Evolutionary conservation across 2,888 invertebrate genomes (phyloP).

Genomic region (Pollenia griseotomentosa): DNA sequence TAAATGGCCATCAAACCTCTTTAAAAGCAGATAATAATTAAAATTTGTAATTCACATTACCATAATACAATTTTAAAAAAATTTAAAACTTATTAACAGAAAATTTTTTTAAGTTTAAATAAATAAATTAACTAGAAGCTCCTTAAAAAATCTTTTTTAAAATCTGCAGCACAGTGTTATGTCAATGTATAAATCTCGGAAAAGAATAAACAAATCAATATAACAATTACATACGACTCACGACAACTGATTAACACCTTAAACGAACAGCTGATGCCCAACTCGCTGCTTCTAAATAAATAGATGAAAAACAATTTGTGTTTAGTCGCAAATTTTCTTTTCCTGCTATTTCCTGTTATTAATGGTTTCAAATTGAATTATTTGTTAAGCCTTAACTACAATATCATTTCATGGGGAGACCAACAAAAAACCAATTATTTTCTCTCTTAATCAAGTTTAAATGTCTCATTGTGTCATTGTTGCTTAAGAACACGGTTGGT

Average conservation of each 20-base stretch:
- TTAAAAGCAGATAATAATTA: too few relatives aligned
- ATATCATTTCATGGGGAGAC: not conserved
- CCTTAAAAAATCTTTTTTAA: too few relatives aligned
- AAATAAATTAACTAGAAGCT: too few relatives aligned
- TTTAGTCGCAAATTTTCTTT: not conserved
- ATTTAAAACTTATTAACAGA: too few relatives aligned
- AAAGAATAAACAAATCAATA: too few relatives aligned
- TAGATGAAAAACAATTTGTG: not conserved
- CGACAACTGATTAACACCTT: not conserved
- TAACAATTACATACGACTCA: not conserved
- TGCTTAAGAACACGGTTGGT: not conserved
- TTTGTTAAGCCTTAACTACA: slow-evolving; percentile 8
- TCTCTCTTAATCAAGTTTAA: not conserved
- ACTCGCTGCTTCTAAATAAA: not conserved
- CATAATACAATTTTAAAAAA: too few relatives aligned
- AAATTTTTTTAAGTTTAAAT: too few relatives aligned
- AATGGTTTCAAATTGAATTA: slow-evolving; percentile 32
- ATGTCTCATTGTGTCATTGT: not conserved
- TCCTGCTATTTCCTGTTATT: not conserved
- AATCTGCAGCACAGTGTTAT: too few relatives aligned
- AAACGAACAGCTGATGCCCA: not conserved
- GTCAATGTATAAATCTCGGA: too few relatives aligned
- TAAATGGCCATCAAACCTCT: too few relatives aligned
- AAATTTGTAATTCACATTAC: too few relatives aligned
- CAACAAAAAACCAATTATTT: not conserved